Base-by-base conservation (phyloP, 2,113 vertebrate genomes). In the Proteles cristata region DNA sequence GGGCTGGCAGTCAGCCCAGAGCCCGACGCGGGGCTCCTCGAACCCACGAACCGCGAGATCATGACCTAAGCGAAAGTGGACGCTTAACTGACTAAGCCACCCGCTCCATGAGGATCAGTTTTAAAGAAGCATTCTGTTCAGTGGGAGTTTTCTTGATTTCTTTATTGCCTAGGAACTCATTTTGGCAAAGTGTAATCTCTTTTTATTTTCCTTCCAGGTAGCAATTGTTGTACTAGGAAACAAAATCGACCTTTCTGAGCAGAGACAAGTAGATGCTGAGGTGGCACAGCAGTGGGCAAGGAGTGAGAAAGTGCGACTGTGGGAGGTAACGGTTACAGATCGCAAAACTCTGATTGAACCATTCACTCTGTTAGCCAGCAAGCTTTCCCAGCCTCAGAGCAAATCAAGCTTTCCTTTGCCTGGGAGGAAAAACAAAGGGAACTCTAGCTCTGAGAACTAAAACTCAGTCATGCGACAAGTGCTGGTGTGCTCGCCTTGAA, bases 371-470 rank as follows among this genome's bases (percentile, higher is more conserved):
- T 97, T 99, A 95, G 99, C 99, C 79, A 99, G 99, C 98, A 99
- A 99, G 97, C 99, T 99, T 84, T 99, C 99, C 10, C 99, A 99
- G 96, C 99, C 99, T 2, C 99, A 99, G 98, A 99, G 99, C 99
- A 99, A 99, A 97, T 99, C 99, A 0, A 96, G 99, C 35, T 99
- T 99, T 96, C 99, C 99, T 79, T 97, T 99, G 98, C 99, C 99
- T 2, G 99, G 99, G 45, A 99, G 99, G 98, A 99, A 99, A 93
- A 99, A 98, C 99, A 99, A 99, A 98, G 99, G 99, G 45, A 99
- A 99, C 35, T 96, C 99, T 0, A 99, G 99, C 95, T 99, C 98
- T 0, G 99, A 99, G 97, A 99, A 99, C 96, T 99, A 98, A 97
- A 71, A 61, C 19, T 33, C 16, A 19, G 1, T 76, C 26, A 23